Evolutionary conservation across 2,113 vertebrate species (phyloP).

Genomic region (Pteruthius melanotis): DNA sequence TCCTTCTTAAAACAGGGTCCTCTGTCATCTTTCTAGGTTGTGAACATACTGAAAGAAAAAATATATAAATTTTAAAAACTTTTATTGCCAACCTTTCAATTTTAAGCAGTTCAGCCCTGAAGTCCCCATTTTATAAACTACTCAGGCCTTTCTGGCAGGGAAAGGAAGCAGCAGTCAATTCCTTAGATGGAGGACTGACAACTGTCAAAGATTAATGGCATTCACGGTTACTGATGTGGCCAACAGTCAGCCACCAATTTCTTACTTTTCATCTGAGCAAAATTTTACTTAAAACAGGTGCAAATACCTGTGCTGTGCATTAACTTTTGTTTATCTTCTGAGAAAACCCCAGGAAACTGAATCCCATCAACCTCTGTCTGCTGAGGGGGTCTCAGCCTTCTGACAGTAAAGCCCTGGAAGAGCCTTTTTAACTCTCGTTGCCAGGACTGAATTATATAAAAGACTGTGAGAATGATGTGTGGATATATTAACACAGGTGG

Average conservation of each 20-base stretch:
- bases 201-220: slow-evolving; percentile 63
- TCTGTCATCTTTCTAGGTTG: neutral
- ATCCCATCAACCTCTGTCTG: neutral
- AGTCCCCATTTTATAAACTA: neutral
- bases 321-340: neutral
- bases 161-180: slow-evolving; percentile 54
- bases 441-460: neutral
- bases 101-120: neutral
- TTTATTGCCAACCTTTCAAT: neutral
- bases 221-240: slow-evolving; percentile 45
- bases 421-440: neutral
- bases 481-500: neutral
- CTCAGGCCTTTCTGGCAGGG: neutral
- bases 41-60: neutral
- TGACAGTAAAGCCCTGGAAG: neutral
- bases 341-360: neutral
- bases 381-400: neutral
- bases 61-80: neutral
- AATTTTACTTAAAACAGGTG: slow-evolving; percentile 50
- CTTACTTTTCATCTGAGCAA: slow-evolving; percentile 17
- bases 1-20: neutral
- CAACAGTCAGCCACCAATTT: neutral
- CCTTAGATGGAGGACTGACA: slow-evolving; percentile 65
- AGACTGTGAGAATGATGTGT: neutral
- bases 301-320: neutral